These are phyloP conservation scores for Oscheius sp. DNA, from an alignment of 2,888 invertebrate species.

Conservation along the genomic window DNA sequence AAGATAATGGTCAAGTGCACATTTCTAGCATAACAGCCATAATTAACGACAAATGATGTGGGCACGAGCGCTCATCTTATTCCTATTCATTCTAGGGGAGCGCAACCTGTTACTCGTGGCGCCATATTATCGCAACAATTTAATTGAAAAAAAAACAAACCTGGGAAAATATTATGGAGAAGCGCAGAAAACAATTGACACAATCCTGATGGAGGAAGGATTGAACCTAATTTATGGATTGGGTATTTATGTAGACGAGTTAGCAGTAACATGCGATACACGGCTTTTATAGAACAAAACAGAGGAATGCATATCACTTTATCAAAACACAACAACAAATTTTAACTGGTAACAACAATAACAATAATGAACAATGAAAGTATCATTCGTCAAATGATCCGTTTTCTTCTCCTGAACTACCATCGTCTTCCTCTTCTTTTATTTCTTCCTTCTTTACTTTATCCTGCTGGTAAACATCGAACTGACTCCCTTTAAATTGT, in stretches of 20 bases:
- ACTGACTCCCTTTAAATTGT: constrained; percentile 5
- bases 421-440: constrained; percentile 21
- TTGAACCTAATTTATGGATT: too few species aligned
- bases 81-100: not conserved
- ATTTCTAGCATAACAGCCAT: constrained; percentile 30
- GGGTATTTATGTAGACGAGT: too few species aligned
- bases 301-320: not conserved
- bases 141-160: too few species aligned
- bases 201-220: too few species aligned
- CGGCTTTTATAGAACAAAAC: not conserved
- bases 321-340: constrained; percentile 4
- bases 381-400: too few species aligned
- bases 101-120: too few species aligned
- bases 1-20: constrained; percentile 33
- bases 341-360: constrained; percentile 8
- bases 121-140: too few species aligned
- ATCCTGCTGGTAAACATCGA: not conserved
- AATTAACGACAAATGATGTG: constrained; percentile 33
- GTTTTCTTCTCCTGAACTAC: not conserved
- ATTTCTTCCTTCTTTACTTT: not conserved
- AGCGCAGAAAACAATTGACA: too few species aligned
- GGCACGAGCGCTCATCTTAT: not conserved
- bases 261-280: constrained; percentile 19
- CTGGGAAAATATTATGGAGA: too few species aligned
- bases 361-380: not conserved